A percentile compares a stretch with the other conserved stretches of the same genome.
Evolutionary conservation across 2,113 vertebrate genomes (phyloP).

Genomic region (Cranoglanis bouderius): DNA sequence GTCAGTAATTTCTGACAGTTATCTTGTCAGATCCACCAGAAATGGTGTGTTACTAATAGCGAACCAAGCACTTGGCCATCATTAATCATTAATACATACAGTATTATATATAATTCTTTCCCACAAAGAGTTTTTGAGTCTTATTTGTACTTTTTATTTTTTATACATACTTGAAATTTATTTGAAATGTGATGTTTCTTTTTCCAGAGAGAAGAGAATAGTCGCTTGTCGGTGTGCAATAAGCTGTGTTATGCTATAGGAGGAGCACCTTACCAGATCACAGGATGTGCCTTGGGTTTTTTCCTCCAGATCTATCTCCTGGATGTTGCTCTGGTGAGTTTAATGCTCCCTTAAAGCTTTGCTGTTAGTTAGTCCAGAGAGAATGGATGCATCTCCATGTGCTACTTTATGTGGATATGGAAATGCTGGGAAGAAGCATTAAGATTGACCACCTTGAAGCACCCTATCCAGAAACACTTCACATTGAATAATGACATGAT

Average conservation of each 20-base stretch:
- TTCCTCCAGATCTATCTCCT: conserved; percentile 95
- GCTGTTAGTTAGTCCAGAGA: background rate
- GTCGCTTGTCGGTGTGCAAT: conserved; percentile 83
- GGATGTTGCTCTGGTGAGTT: conserved; percentile 89
- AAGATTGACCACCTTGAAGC: background rate
- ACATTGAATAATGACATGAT: background rate
- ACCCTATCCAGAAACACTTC: background rate
- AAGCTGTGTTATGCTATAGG: conserved; percentile 94
- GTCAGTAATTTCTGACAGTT: background rate
- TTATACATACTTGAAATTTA: background rate
- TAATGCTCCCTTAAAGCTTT: background rate
- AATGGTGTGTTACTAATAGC: background rate
- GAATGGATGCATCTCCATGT: background rate
- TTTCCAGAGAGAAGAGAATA: conserved; percentile 61
- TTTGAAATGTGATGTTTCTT: background rate
- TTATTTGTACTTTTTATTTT: background rate
- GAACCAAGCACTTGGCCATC: background rate
- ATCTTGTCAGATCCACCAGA: background rate
- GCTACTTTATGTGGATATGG: background rate
- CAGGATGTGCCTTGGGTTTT: conserved; percentile 91
- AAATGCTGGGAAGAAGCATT: background rate
- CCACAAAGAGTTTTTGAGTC: background rate
- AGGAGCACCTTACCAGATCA: conserved; percentile 95
- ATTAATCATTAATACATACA: background rate
- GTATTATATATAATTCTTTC: background rate